Base-by-base conservation (phyloP, 2,888 invertebrate species). In the Dioctria linearis region DNA sequence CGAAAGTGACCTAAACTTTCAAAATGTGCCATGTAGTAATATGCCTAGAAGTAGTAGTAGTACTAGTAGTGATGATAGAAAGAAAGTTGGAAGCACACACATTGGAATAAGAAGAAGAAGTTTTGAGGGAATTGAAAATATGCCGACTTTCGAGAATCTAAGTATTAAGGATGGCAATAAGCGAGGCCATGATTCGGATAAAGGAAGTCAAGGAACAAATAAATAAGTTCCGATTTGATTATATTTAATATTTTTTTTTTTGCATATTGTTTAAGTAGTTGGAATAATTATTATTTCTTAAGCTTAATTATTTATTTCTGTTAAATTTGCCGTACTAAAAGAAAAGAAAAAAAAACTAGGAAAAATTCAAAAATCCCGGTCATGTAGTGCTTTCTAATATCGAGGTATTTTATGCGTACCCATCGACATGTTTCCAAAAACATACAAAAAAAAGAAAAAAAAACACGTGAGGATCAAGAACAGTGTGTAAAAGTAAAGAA, bases 11-110 rank as follows among this genome's bases (percentile, higher is more conserved):
- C 25, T 25, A 25, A 61, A 61, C 49, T 39, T 25, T 76, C 37
- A 76, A 76, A 76, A 59, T n/a, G 76, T 76, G 76, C 76, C 76
- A 76, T 76, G 42, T 63, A 76, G 46, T 43, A 76, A 43, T 59
- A 25, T 25, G 25, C 25, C 25, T 25, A 76, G 59, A 5, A 61
- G 46, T 61, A 61, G 61, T 25, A 61, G 46, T 76, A 76, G 61
- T 13, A 25, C 42, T 57, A 76, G 54, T 73, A 54, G 46, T 11
- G 37, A 61, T 25, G 25, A 25, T 25, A 25, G 25, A 25, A 25
- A 25, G 25, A 25, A 13, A 57, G 57, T 25, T 25, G 67, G 0
- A n/a, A 43, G 25, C 13, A 46, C 46, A 25, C 43, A 67, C n/a
- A 65, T 42, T n/a, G 65, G 42, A 39, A 65, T 40, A 5, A 40